phyloP scores from a whole-genome alignment of 2,888 invertebrate genomes.

The Invenusta paracnida region DNA sequence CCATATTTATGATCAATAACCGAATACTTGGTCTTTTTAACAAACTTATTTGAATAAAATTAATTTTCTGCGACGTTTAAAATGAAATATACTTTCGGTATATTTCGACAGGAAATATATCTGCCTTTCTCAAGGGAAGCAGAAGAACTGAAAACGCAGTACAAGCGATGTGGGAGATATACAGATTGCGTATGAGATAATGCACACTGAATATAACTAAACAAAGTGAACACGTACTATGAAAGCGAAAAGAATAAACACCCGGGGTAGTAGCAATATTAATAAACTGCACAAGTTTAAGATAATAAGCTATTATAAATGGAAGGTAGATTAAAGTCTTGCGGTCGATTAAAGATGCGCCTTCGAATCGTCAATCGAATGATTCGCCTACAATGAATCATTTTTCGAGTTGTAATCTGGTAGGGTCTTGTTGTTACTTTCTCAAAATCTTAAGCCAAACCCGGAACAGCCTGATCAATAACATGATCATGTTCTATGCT shows the following conservation, averaged over 20 bases:
- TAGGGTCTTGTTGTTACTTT: too few species aligned
- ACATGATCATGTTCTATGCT: too few species aligned
- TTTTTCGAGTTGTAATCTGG: conserved; percentile 11
- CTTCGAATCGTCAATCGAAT: not conserved
- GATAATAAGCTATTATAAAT: not conserved
- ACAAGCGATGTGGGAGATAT: too few species aligned
- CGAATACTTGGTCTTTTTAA: too few species aligned
- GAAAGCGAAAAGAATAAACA: not conserved
- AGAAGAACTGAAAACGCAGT: not conserved
- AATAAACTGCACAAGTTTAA: not conserved
- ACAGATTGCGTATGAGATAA: too few species aligned
- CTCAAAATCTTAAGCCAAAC: too few species aligned
- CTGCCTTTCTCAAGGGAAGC: not conserved
- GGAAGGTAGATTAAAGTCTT: not conserved
- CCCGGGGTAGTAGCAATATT: not conserved
- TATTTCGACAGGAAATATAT: not conserved
- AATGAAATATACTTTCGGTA: not conserved
- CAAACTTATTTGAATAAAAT: too few species aligned
- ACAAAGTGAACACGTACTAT: too few species aligned
- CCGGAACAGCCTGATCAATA: too few species aligned
- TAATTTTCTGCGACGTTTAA: not conserved
- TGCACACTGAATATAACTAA: too few species aligned
- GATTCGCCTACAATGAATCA: not conserved
- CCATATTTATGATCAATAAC: too few species aligned
- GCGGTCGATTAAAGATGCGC: not conserved